Evolutionary conservation across 1,140 invertebrate genomes (phyloP).

Genomic region (Drosophila melanogaster): Release_6_plus_ISO1_MT NC_004354.4:6766001-6766500

Average conservation of each 20-base stretch:
- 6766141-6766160: slow-evolving; percentile 57
- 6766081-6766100: slow-evolving; percentile 63
- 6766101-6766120: slow-evolving; percentile 57
- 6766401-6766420: slow-evolving; percentile 56
- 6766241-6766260: slow-evolving; percentile 24
- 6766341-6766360: background rate
- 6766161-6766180: slow-evolving; percentile 56
- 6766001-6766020: slow-evolving; percentile 61
- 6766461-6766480: background rate
- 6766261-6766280: background rate
- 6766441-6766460: background rate
- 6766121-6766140: slow-evolving; percentile 57
- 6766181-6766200: background rate
- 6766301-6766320: background rate
- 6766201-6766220: background rate
- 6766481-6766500: slow-evolving; percentile 30
- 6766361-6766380: background rate
- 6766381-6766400: slow-evolving; percentile 66
- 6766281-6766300: background rate
- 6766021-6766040: background rate
- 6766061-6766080: slow-evolving; percentile 53
- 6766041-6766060: background rate
- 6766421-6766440: background rate
- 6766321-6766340: too few species aligned
- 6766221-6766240: slow-evolving; percentile 47